phyloP scores from a whole-genome alignment of 2,113 vertebrate species.

The Aythya baeri region DNA sequence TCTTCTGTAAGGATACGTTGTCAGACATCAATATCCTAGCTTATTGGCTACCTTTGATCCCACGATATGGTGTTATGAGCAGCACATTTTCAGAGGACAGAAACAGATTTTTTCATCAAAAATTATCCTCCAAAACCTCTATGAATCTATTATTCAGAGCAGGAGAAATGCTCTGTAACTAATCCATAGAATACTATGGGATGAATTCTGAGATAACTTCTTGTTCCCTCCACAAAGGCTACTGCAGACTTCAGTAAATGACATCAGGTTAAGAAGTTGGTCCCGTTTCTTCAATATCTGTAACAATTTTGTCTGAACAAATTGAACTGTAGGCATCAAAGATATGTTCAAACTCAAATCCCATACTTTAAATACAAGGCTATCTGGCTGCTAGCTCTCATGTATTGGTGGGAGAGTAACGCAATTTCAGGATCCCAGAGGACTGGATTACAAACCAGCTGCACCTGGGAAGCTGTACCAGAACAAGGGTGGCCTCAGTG shows the following conservation, averaged over 20 bases:
- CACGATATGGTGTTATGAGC: not conserved
- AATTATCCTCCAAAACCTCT: not conserved
- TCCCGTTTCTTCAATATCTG: not conserved
- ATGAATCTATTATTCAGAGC: not conserved
- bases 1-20: not conserved
- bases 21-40: not conserved
- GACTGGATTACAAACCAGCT: not conserved
- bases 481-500: not conserved
- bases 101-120: not conserved
- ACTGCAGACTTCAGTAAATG: not conserved
- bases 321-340: not conserved
- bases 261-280: not conserved
- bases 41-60: not conserved
- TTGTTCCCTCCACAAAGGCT: not conserved
- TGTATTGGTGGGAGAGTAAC: not conserved
- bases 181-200: not conserved
- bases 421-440: not conserved
- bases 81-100: not conserved
- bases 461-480: not conserved
- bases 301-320: not conserved
- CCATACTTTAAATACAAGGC: not conserved
- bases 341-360: not conserved
- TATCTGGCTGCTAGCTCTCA: not conserved
- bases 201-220: not conserved
- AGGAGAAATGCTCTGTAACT: not conserved